Evolutionary conservation across 2,113 vertebrate species (phyloP), one percentile per base, ranked within the genome.

Genomic region (Psophia crepitans): DNA sequence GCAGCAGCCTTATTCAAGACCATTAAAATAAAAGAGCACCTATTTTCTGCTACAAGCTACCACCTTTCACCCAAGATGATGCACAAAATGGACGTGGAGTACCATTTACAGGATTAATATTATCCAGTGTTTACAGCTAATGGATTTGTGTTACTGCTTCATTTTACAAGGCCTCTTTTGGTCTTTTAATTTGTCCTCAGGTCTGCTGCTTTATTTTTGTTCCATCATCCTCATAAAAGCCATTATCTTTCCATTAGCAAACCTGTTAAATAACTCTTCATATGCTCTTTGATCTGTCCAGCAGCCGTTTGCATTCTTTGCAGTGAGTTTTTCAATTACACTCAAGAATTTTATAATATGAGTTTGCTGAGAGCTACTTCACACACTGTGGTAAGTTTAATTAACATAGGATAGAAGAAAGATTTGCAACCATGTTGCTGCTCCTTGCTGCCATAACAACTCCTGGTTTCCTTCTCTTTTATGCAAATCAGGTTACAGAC

Each of bases 401-500:
- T 69, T 84, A 95, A 87, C 27, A 37, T 77, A 60, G 70, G 61
- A 64, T 46, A 49, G 63, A 96, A 92, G 49, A 91, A 90, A 95
- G 74, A 73, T 94, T 96, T 91, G 56, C 68, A 71, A 84, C 65
- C 44, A 37, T 60, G 66, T 89, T 74, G 17, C 35, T 95, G 76
- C 80, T 96, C 86, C 87, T 91, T 92, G 88, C 93, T 97, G 54
- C 89, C 87, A 94, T 95, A 96, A 96, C 71, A 96, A 89, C 96
- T 96, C 94, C 71, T 63, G 51, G 51, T 96, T 96, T 97, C 89
- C 85, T 93, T 97, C 87, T 94, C 76, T 95, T 94, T 97, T 95
- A 97, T 98, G 98, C 87, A 98, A 98, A 97, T 97, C 97, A 96
- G 94, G 77, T 95, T 90, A 90, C 96, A 98, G 97, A 97, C 89